Percentiles rank a stretch among this genome's conserved stretches.
Evolutionary conservation across 1,140 invertebrate genomes (phyloP).

Genomic region (Teleogryllus occipitalis): DNA sequence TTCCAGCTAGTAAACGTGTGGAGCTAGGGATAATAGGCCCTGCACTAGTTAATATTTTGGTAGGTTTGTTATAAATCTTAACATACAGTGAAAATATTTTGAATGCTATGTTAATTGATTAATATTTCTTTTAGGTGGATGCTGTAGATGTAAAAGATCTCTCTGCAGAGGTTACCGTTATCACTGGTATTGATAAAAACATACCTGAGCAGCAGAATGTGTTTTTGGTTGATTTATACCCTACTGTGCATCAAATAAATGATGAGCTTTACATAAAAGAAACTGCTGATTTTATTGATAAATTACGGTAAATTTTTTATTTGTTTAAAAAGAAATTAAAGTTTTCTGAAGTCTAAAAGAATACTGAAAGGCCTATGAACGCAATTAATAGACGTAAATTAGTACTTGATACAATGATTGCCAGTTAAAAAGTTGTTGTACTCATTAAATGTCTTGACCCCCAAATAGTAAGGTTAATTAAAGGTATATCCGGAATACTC

Average conservation of each 20-base stretch:
- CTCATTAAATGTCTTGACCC: too few relatives aligned
- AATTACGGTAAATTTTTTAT: slow-evolving; percentile 33
- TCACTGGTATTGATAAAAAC: slow-evolving; percentile 48
- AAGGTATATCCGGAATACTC: too few relatives aligned
- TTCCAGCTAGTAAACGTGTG: slow-evolving; percentile 46
- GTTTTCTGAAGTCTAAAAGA: too few relatives aligned
- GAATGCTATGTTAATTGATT: slow-evolving; percentile 23
- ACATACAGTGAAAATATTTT: too few relatives aligned
- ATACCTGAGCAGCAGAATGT: slow-evolving; percentile 48
- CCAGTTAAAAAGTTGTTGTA: too few relatives aligned
- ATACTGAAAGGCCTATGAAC: too few relatives aligned
- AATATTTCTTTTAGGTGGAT: slow-evolving; percentile 43
- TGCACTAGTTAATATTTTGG: too few relatives aligned
- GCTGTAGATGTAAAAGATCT: slow-evolving; percentile 41
- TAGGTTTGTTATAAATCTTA: too few relatives aligned
- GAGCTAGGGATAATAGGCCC: slow-evolving; percentile 29
- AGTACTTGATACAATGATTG: too few relatives aligned
- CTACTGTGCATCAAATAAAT: slow-evolving; percentile 46
- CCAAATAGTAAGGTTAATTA: too few relatives aligned
- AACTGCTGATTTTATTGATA: slow-evolving; percentile 43
- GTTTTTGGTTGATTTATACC: slow-evolving; percentile 47
- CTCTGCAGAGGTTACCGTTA: slow-evolving; percentile 43
- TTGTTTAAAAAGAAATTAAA: too few relatives aligned
- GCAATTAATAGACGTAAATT: too few relatives aligned
- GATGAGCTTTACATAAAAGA: slow-evolving; percentile 35